Conservation (phyloP, 1,140 invertebrate genomes). For the Ceratosolen solmsi region DNA sequence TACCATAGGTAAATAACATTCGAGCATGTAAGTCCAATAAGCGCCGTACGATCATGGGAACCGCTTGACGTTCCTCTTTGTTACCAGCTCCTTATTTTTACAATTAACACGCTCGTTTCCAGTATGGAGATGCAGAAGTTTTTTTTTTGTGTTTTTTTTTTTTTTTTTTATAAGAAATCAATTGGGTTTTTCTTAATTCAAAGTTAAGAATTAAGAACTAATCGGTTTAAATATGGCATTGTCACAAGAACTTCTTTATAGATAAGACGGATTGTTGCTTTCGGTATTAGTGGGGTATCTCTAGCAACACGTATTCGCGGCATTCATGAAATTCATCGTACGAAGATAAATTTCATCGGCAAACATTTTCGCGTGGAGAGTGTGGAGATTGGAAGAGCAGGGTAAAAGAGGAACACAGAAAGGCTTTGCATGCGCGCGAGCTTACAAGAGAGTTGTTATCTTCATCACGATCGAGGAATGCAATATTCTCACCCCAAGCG, state of each 20-base stretch:
- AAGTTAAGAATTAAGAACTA: too few relatives aligned
- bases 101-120: neutral
- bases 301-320: neutral
- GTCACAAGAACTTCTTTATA: too few relatives aligned
- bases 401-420: conserved; percentile 16
- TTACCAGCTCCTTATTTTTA: neutral
- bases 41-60: conserved; percentile 47
- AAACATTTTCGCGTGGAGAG: conserved; percentile 34
- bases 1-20: conserved; percentile 51
- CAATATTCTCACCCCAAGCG: conserved; percentile 61
- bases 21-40: conserved; percentile 31
- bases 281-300: too few relatives aligned
- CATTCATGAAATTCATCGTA: conserved; percentile 7
- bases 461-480: conserved; percentile 63
- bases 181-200: neutral
- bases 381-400: conserved; percentile 3
- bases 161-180: neutral
- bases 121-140: neutral
- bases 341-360: conserved; percentile 24
- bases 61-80: conserved; percentile 15
- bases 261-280: too few relatives aligned
- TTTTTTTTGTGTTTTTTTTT: neutral
- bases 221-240: too few relatives aligned
- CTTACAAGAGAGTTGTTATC: conserved; percentile 53
- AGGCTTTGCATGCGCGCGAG: conserved; percentile 1